phyloP scores from a whole-genome alignment of 35 echinoderm and acorn worm genomes.

The Anneissia japonica region DNA sequence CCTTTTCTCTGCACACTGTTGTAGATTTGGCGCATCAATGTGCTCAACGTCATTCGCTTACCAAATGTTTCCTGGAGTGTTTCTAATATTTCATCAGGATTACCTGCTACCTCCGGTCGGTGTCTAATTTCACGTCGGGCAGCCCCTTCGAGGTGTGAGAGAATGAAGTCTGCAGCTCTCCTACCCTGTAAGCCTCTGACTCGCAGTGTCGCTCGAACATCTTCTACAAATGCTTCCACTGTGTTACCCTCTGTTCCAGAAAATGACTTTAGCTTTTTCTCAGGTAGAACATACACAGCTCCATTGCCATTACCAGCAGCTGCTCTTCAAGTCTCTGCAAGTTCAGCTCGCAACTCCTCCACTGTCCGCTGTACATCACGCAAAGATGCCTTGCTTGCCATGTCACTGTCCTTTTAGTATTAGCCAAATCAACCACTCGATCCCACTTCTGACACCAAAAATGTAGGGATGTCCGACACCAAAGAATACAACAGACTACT shows the following conservation, averaged over 20 bases:
- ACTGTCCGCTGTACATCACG: too few species aligned
- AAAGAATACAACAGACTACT: too few species aligned
- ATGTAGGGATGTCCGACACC: too few species aligned
- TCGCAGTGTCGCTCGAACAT: conserved; percentile 17
- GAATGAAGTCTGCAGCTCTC: conserved; percentile 24
- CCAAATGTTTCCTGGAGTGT: conserved; percentile 41
- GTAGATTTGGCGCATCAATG: conserved; percentile 22
- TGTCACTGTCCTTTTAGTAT: too few species aligned
- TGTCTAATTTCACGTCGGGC: conserved; percentile 38
- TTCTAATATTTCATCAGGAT: conserved; percentile 15
- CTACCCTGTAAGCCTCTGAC: conserved; percentile 12
- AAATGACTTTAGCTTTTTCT: neutral
- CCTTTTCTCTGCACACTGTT: conserved; percentile 29
- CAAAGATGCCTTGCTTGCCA: too few species aligned
- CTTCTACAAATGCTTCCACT: conserved; percentile 22
- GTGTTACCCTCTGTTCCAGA: conserved; percentile 11
- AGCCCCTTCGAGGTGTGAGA: conserved; percentile 37
- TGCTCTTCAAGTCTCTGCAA: too few species aligned
- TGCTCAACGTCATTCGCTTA: conserved; percentile 12
- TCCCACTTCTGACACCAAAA: too few species aligned
- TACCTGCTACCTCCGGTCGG: neutral
- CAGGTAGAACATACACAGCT: neutral
- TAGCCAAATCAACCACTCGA: too few species aligned
- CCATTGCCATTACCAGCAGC: neutral
- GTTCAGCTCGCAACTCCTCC: too few species aligned